These are phyloP conservation scores for Chrysocyon brachyurus DNA, from an alignment of 2,797 vertebrate genomes.

Conservation along the genomic window DNA sequence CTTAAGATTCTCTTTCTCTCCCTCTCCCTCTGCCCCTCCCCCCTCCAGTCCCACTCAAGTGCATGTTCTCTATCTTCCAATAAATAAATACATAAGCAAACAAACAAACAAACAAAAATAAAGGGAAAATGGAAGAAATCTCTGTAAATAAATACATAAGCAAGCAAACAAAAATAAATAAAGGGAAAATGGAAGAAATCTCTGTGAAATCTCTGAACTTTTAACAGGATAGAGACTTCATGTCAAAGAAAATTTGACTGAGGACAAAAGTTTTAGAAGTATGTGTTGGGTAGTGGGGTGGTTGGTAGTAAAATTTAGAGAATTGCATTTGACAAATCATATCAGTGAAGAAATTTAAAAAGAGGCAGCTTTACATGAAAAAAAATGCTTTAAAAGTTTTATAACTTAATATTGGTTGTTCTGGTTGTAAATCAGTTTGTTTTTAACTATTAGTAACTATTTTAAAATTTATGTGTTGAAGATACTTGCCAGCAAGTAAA, in stretches of 20 bases:
- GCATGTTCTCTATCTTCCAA: background rate
- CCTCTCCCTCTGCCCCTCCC: background rate
- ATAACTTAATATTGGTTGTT: slow-evolving; percentile 46
- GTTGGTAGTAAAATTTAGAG: background rate
- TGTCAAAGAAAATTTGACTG: background rate
- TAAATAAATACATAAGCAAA: too few relatives aligned
- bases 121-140: background rate
- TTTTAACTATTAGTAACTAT: slow-evolving; percentile 34
- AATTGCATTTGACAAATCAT: background rate
- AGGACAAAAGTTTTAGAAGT: slow-evolving; percentile 15
- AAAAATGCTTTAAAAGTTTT: background rate
- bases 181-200: background rate
- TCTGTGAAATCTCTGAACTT: background rate
- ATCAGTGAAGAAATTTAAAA: background rate
- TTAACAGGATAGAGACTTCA: background rate
- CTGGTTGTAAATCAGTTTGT: slow-evolving; percentile 2
- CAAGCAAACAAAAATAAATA: background rate
- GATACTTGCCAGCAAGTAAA: slow-evolving; percentile 19
- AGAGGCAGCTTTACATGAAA: background rate
- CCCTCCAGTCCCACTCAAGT: background rate
- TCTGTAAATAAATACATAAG: background rate
- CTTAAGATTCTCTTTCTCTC: background rate
- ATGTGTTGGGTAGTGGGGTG: background rate
- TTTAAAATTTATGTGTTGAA: slow-evolving; percentile 49
- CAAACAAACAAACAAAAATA: background rate